A percentile compares a stretch with the other conserved stretches of the same genome.
phyloP scores from a whole-genome alignment of 2,797 vertebrate genomes.

The Zonotrichia albicollis region DNA sequence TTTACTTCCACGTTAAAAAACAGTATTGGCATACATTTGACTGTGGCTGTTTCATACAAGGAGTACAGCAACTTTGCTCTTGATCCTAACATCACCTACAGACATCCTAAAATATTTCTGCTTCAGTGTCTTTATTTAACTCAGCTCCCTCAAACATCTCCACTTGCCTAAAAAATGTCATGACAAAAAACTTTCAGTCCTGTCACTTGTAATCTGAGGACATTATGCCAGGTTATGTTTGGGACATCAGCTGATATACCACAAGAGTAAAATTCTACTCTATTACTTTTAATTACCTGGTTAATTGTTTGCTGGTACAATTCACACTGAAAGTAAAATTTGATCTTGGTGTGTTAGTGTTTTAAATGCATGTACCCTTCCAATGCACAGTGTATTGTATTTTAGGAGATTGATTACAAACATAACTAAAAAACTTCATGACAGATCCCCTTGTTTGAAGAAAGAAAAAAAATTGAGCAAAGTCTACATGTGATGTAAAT shows the following conservation, averaged over 20 bases:
- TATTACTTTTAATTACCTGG: background rate
- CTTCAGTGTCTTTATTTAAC: background rate
- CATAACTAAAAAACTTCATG: background rate
- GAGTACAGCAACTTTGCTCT: background rate
- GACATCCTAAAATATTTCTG: background rate
- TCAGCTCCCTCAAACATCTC: background rate
- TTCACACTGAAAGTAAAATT: background rate
- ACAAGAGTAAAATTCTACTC: background rate
- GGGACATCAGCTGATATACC: background rate
- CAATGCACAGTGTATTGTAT: background rate
- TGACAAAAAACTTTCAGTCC: background rate
- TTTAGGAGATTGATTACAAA: background rate
- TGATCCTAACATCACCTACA: background rate
- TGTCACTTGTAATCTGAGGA: background rate
- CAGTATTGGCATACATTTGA: background rate
- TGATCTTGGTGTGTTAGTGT: background rate
- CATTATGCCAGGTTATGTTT: rapidly evolving
- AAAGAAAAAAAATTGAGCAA: background rate
- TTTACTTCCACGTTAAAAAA: background rate
- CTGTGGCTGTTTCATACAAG: background rate
- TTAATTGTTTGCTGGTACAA: background rate
- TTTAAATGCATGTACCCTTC: background rate
- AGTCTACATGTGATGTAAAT: background rate
- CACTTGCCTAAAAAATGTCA: background rate
- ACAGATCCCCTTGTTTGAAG: background rate